Conservation (phyloP, 2,113 vertebrate species). For the Egretta garzetta region DNA sequence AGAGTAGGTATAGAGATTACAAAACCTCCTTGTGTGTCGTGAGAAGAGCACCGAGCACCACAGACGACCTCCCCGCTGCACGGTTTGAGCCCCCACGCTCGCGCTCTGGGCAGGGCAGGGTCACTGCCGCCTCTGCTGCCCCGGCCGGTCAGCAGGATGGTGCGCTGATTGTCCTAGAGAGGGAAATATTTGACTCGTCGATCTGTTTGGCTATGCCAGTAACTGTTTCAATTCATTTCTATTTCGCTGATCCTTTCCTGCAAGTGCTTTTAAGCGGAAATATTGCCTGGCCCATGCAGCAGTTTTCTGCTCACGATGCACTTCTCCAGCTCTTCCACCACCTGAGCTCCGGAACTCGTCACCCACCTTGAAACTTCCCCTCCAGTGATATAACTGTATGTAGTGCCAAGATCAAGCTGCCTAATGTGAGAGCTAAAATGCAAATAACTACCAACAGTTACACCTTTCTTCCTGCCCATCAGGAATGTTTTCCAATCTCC, state of each 20-base stretch:
- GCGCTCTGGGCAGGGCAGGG: neutral
- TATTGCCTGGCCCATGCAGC: neutral
- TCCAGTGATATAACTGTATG: neutral
- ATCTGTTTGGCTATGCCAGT: neutral
- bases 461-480: neutral
- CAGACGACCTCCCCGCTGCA: accelerated
- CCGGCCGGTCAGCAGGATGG: neutral
- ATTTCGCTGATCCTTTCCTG: neutral
- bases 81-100: accelerated
- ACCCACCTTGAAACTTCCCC: neutral
- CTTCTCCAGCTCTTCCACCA: neutral
- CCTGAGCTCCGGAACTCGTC: neutral
- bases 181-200: neutral
- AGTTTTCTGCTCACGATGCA: neutral
- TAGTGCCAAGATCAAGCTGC: neutral
- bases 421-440: neutral
- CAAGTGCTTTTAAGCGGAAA: neutral
- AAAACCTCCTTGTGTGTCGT: neutral
- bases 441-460: neutral
- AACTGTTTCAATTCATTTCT: neutral
- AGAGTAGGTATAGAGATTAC: neutral
- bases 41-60: neutral
- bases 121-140: neutral
- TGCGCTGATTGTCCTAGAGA: neutral
- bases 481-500: neutral